These are phyloP conservation scores for Brachymystax lenok DNA, from an alignment of 2,797 vertebrate genomes.

Conservation along the genomic window DNA sequence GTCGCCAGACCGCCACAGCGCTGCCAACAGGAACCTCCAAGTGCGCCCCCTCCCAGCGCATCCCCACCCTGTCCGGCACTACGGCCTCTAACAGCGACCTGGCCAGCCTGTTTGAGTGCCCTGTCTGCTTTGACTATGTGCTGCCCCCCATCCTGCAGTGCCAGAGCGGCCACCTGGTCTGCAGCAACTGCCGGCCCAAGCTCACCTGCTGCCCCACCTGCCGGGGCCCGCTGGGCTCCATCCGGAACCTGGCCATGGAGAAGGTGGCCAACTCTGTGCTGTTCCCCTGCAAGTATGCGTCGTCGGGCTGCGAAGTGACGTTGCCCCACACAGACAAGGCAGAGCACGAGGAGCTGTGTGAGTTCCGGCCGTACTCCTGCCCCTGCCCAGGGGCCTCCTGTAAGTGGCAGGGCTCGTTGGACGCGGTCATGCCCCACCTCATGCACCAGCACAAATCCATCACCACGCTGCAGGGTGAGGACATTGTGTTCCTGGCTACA, in stretches of 20 bases:
- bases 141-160: constrained; percentile 98
- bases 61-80: constrained; percentile 95
- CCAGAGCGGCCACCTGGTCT: constrained; percentile 97
- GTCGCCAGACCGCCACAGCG: constrained; percentile 98
- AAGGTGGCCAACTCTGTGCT: constrained; percentile 99
- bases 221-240: constrained; percentile 94
- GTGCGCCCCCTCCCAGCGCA: constrained; percentile 95
- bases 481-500: constrained; percentile 96
- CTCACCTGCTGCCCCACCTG: constrained; percentile 98
- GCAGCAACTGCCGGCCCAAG: constrained; percentile 98
- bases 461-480: constrained; percentile 95
- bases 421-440: constrained; percentile 96
- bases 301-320: constrained; percentile 93
- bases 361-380: constrained; percentile 96
- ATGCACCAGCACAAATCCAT: constrained; percentile 99
- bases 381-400: constrained; percentile 95
- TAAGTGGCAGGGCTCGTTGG: constrained; percentile 97
- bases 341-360: constrained; percentile 97
- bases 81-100: constrained; percentile 99
- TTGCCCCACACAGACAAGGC: constrained; percentile 93
- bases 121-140: constrained; percentile 99
- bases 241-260: constrained; percentile 99
- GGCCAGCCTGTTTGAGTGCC: constrained; percentile 98
- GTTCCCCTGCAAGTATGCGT: constrained; percentile 97
- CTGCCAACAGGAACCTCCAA: constrained; percentile 98